Evolutionary conservation across 1,140 invertebrate genomes (phyloP).

Genomic region (Nautilus pompilius): DNA sequence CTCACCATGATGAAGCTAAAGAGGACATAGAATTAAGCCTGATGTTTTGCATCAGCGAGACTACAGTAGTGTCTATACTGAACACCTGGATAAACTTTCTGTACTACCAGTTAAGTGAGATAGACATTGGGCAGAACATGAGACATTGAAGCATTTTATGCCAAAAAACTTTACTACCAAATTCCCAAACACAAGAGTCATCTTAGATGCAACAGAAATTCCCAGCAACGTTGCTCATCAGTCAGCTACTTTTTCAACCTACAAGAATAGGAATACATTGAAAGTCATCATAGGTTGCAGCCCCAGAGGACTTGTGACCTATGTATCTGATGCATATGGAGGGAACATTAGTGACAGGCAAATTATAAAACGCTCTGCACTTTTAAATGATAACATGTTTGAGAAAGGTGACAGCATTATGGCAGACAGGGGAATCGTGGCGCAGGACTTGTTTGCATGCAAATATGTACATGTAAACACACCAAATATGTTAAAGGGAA

Average conservation of each 20-base stretch:
- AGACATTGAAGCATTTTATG: no score
- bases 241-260: slow-evolving; percentile 18
- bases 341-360: slow-evolving; percentile 15
- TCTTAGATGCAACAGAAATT: slow-evolving; percentile 21
- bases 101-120: no score
- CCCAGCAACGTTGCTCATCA: slow-evolving; percentile 13
- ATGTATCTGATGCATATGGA: slow-evolving; percentile 10
- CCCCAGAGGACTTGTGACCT: slow-evolving; percentile 11
- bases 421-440: slow-evolving; percentile 22
- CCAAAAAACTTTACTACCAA: slow-evolving; percentile 8
- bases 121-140: no score
- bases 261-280: slow-evolving; percentile 22
- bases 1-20: no score
- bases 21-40: no score
- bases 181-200: slow-evolving; percentile 16
- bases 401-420: slow-evolving; percentile 16
- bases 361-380: slow-evolving; percentile 15
- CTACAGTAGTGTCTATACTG: no score
- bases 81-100: no score
- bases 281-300: slow-evolving; percentile 19
- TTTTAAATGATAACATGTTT: slow-evolving; percentile 10
- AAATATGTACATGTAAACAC: slow-evolving; percentile 18
- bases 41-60: no score
- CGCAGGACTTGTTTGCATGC: slow-evolving; percentile 21
- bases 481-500: slow-evolving; percentile 15